Base-by-base conservation (phyloP, 2,113 vertebrate genomes). In the Taxidea taxus region DNA sequence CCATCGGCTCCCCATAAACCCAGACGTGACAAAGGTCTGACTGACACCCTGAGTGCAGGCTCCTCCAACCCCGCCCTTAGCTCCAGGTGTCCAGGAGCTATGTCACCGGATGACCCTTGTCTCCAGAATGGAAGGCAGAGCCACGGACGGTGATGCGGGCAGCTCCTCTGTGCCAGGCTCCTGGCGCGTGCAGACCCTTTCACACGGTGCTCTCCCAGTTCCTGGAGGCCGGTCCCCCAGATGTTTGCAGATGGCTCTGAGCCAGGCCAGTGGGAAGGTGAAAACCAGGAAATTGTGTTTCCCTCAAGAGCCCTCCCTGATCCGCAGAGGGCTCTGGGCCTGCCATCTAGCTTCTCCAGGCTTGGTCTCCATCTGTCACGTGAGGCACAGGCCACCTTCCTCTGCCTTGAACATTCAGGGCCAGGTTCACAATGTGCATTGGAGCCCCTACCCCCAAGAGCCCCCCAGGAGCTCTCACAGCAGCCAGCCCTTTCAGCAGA, bases 301-400 rank as follows among this genome's bases (percentile, higher is more conserved):
- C 21, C 49, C 2, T 10, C 27, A 27, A 47, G 3, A 51, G 27
- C 29, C 68, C 23, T 37, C 10, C 1, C 58, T 0, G 0, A 10
- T 49, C 47, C 37, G 70, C 47, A 77, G 64, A 47, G 49, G n/a
- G 21, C 47, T 31, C 62, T n/a, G 77, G 3, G n/a, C 27, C 2
- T 25, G 13, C 16, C 37, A 13, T 6, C 56, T 4, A 39, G 44
- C 31, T 11, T 15, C 29, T 68, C 37, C 34, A 1, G 68, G 49
- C 42, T 81, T 11, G 8, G 8, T 39, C 10, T 27, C 75, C 20
- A 8, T 31, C 78, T 54, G 20, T 21, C 56, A 27, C 12, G 0
- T 3, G 56, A 34, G 6, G 10, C 68, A 64, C 44, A 74, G 16
- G 15, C 68, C 37, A 7, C 34, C 16, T 15, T 72, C 54, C 42